These are phyloP conservation scores for Connochaetes taurinus DNA, from an alignment of 2,113 vertebrate species.

Conservation along the genomic window DNA sequence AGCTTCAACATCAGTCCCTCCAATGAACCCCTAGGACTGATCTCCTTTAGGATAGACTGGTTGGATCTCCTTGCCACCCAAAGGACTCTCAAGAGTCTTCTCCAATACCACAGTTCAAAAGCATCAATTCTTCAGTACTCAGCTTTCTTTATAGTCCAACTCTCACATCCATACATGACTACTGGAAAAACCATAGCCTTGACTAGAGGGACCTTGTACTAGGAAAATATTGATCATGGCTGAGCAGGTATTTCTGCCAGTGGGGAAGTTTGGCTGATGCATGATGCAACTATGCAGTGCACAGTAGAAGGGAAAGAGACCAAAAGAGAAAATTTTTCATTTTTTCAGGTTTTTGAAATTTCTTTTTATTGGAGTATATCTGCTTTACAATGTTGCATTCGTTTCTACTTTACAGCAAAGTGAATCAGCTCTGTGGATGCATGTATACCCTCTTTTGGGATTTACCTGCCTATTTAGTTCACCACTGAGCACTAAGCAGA, in stretches of 20 bases:
- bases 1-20: neutral
- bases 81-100: neutral
- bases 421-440: neutral
- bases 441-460: neutral
- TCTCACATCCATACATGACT: neutral
- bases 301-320: neutral
- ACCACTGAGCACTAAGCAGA: neutral
- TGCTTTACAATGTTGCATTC: neutral
- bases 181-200: neutral
- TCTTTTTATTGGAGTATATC: neutral
- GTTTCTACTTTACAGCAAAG: neutral
- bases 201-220: neutral
- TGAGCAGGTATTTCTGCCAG: neutral
- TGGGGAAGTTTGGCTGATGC: neutral
- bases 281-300: neutral
- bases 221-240: neutral
- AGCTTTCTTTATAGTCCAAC: neutral
- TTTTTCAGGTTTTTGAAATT: neutral
- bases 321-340: neutral
- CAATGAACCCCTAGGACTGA: neutral
- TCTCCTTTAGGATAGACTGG: neutral
- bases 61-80: neutral
- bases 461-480: neutral
- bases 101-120: neutral
- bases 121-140: accelerated